Evolutionary conservation across 1,140 invertebrate genomes (phyloP).

Genomic region (Drosophila willistoni): DNA sequence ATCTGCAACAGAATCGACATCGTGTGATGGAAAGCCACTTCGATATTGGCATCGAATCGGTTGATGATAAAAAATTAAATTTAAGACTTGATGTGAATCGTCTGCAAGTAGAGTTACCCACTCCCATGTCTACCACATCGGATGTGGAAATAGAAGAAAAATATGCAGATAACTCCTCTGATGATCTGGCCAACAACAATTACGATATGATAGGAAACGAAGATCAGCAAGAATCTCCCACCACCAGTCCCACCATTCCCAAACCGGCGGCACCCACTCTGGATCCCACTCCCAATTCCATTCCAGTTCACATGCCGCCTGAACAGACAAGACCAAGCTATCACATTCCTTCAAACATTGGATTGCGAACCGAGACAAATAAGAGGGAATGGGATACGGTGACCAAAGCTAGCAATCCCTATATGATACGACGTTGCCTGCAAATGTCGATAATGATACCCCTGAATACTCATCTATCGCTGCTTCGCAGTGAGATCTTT

Average conservation of each 20-base stretch:
- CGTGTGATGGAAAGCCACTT: not conserved
- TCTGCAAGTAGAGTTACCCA: slow-evolving; percentile 28
- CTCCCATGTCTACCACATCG: slow-evolving; percentile 79
- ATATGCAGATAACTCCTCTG: slow-evolving; percentile 10
- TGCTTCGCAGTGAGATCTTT: slow-evolving; percentile 89
- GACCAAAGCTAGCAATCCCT: slow-evolving; percentile 38
- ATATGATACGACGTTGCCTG: slow-evolving; percentile 85
- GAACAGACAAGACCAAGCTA: not conserved
- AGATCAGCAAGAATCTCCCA: not conserved
- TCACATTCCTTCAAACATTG: not conserved
- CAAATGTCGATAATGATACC: slow-evolving; percentile 88
- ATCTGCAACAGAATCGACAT: not conserved
- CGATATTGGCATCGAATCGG: not conserved
- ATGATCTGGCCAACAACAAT: slow-evolving; percentile 45
- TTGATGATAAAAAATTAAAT: not conserved
- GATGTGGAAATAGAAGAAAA: slow-evolving; percentile 43
- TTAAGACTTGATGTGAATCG: slow-evolving; percentile 42
- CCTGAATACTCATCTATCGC: slow-evolving; percentile 86
- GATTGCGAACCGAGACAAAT: not conserved
- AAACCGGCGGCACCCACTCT: too few species aligned
- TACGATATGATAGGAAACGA: not conserved
- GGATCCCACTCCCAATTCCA: too few species aligned
- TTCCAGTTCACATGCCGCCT: not conserved
- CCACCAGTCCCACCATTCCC: too few species aligned
- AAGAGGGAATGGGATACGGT: not conserved